Evolutionary conservation across 2,888 invertebrate species (phyloP).

Genomic region (Diogma glabrata): DNA sequence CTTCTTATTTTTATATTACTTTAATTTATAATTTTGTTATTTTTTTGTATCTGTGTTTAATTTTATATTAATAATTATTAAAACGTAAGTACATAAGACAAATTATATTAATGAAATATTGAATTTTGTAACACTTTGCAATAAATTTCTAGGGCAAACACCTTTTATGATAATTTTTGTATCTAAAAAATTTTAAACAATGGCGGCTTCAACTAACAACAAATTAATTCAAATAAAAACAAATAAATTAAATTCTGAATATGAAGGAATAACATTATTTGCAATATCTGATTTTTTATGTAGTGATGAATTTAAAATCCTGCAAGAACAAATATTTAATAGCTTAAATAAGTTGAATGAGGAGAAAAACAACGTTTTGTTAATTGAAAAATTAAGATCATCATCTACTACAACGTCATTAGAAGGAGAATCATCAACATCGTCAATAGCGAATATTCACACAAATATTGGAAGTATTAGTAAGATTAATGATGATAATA

Average conservation of each 20-base stretch:
- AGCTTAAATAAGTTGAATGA: slow-evolving; percentile 1
- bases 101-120: too few relatives aligned
- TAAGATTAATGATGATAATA: background rate
- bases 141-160: too few relatives aligned
- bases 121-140: too few relatives aligned
- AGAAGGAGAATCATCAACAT: background rate
- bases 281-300: slow-evolving; percentile 5
- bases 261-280: background rate
- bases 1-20: too few relatives aligned
- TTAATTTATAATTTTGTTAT: too few relatives aligned
- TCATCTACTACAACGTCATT: too few relatives aligned
- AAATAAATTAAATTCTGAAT: slow-evolving; percentile 3
- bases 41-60: too few relatives aligned
- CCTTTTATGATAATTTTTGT: too few relatives aligned
- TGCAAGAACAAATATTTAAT: slow-evolving; percentile 4
- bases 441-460: background rate
- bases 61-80: too few relatives aligned
- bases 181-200: too few relatives aligned
- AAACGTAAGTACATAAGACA: too few relatives aligned
- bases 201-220: slow-evolving; percentile 5
- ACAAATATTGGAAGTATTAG: background rate
- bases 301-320: slow-evolving; percentile 5
- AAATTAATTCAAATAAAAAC: slow-evolving; percentile 7
- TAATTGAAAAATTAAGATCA: background rate
- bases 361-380: background rate